Evolutionary conservation across 2,797 vertebrate genomes (phyloP), one percentile per base, ranked within the genome.

Genomic region (Poecilia picta): DNA sequence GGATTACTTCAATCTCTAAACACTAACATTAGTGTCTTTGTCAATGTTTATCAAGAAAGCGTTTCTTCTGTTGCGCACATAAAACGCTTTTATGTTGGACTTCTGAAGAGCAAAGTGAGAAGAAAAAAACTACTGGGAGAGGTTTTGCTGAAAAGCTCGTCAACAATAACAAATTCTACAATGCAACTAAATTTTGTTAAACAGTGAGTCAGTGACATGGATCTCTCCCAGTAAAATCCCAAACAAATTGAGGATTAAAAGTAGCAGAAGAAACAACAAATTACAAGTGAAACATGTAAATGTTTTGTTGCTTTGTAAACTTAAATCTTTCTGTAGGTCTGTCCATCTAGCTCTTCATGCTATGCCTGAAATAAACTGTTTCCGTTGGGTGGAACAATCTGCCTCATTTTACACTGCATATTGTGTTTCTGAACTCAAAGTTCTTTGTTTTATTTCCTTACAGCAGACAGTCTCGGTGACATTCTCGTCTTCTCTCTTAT

Each of bases 241-340:
- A 47, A 81, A 87, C 89, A 84, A 88, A 92, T 90, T 72, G 92
- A 92, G 89, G 85, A 92, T 90, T 92, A 81, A 87, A 77, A 83
- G 88, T 79, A 82, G 83, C 83, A 66, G 87, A 73, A 89, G 89
- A 90, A 87, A 87, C 75, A 82, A 93, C 90, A 80, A 93, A 85
- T 86, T 82, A 84, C 86, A 93, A 89, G 93, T 93, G 23, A 62
- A 75, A 94, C 78, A 82, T 91, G 86, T 85, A 94, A 93, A 94
- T 91, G 92, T 85, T 87, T 78, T 49, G 78, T 87, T 89, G 93
- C 93, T 95, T 85, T 85, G 73, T 79, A 79, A 87, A 88, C 83
- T 92, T 88, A 91, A 81, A 89, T 23, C 13, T 51, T 51, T 23
- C 31, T 51, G 33, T 5, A 53, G 6, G 47, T 25, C 8, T 49